Base-by-base conservation (phyloP, 2,797 vertebrate genomes). In the Otolemur crassicaudatus region DNA sequence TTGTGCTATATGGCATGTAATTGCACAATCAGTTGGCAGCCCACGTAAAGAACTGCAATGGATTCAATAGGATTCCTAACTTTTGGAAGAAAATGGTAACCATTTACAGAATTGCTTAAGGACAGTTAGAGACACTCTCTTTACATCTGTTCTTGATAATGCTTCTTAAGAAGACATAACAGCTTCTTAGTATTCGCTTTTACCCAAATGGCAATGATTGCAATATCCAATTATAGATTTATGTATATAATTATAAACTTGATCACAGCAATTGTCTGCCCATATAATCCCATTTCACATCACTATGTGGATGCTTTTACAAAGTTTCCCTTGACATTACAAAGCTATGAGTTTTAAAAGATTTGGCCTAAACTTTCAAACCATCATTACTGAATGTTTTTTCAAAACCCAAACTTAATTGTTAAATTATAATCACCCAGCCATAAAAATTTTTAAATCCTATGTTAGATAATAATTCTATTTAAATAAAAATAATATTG, bases 31-130 rank as follows among this genome's bases (percentile, higher is more conserved):
- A 92, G n/a, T 56, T 83, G 90, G 77, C 49, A 91, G 69, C n/a
- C 61, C 20, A 3, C 63, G 67, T 63, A 70, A 95, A 96, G 40
- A 91, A 86, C 65, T 37, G 20, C 69, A 96, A 63, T 61, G 43
- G 49, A 90, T 86, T 94, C 76, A 72, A 61, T 7, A 76, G 80
- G 61, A 93, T 89, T 87, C 58, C 49, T 79, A 88, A 92, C 72
- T 96, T 95, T 88, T 94, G 34, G 90, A 95, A 84, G 73, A 86
- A 94, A 96, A 75, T 81, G 27, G 65, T 70, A 81, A 91, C n/a
- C 84, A 92, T 96, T 95, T 93, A 88, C 79, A 84, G 89, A 90
- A 95, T 91, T 93, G 56, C 90, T 94, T 94, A 43, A 87, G 43
- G n/a, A 87, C 20, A 72, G 65, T 90, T 86, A 82, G 91, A 94